Percentiles rank a stretch among this genome's conserved stretches.
Conservation (phyloP, 2,113 vertebrate genomes). For the Chinchilla lanigera region DNA sequence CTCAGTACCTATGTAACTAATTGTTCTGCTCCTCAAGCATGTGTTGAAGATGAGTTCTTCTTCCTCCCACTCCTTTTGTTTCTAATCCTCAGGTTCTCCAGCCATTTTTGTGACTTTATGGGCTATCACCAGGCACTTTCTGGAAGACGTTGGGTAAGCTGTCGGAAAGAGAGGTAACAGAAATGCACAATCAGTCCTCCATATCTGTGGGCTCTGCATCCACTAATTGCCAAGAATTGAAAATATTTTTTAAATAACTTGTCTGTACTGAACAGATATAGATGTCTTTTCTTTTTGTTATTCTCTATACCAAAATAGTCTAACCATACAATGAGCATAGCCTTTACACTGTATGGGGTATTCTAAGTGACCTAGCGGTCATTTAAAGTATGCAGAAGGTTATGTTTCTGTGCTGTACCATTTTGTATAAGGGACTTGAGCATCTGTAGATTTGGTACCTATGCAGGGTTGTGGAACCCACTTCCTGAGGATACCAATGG, state of each 20-base stretch:
- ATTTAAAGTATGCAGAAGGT: neutral
- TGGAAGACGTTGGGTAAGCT: slow-evolving; percentile 93
- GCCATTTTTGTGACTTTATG: slow-evolving; percentile 89
- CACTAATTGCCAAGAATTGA: neutral
- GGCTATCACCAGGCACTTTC: slow-evolving; percentile 91
- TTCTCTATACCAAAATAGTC: neutral
- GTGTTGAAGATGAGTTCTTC: slow-evolving; percentile 54
- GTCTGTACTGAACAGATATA: neutral
- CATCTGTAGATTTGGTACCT: neutral
- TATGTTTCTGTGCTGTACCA: too few relatives aligned
- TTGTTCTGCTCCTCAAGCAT: neutral
- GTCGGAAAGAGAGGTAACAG: neutral
- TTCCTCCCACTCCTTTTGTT: neutral
- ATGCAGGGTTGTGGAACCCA: neutral
- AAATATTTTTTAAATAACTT: neutral
- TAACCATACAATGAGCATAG: too few relatives aligned
- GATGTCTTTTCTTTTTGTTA: neutral
- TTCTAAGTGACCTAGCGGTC: neutral
- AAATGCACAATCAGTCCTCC: neutral
- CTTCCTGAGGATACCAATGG: neutral
- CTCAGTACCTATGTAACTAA: neutral
- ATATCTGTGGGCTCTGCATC: neutral
- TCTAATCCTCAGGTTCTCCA: slow-evolving; percentile 89
- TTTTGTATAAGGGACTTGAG: neutral
- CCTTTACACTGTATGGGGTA: too few relatives aligned